A percentile compares a stretch with the other conserved stretches of the same genome.
Evolutionary conservation across 2,888 invertebrate species (phyloP).

Genomic region (Sarcophaga subvicina): DNA sequence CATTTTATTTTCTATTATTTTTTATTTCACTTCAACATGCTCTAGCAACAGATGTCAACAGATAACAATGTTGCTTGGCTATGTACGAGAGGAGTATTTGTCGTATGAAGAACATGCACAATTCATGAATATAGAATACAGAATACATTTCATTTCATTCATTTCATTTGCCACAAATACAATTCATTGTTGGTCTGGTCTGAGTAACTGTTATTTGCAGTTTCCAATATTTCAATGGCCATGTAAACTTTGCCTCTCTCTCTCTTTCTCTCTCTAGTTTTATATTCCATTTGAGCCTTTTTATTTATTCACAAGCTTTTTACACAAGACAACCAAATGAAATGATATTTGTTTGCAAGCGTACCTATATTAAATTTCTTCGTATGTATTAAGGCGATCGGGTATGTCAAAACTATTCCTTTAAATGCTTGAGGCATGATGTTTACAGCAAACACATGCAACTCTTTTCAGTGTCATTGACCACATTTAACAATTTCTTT

Average conservation of each 20-base stretch:
- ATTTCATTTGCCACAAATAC: constrained; percentile 29
- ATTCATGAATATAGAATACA: constrained; percentile 10
- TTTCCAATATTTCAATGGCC: constrained; percentile 45
- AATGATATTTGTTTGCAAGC: not conserved
- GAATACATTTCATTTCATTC: constrained; percentile 27
- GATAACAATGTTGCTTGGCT: constrained; percentile 23
- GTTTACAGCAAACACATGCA: too few species aligned
- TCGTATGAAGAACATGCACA: not conserved
- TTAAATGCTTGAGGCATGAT: not conserved
- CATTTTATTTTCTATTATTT: constrained; percentile 21
- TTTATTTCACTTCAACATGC: constrained; percentile 39
- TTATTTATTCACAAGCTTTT: constrained; percentile 53
- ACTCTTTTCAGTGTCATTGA: too few species aligned
- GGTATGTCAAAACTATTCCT: not conserved
- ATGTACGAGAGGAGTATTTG: constrained; percentile 13
- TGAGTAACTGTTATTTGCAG: constrained; percentile 32
- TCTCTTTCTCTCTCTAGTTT: not conserved
- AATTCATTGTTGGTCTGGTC: constrained; percentile 3
- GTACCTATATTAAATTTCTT: not conserved
- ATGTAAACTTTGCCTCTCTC: constrained; percentile 35
- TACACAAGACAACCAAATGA: constrained; percentile 10
- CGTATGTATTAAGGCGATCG: not conserved
- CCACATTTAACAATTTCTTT: too few species aligned
- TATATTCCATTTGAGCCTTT: constrained; percentile 30
- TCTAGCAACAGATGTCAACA: constrained; percentile 59